A percentile compares a stretch with the other conserved stretches of the same genome.
Conservation (phyloP, 1,140 invertebrate species). For the Conopomorpha cramerella region DNA sequence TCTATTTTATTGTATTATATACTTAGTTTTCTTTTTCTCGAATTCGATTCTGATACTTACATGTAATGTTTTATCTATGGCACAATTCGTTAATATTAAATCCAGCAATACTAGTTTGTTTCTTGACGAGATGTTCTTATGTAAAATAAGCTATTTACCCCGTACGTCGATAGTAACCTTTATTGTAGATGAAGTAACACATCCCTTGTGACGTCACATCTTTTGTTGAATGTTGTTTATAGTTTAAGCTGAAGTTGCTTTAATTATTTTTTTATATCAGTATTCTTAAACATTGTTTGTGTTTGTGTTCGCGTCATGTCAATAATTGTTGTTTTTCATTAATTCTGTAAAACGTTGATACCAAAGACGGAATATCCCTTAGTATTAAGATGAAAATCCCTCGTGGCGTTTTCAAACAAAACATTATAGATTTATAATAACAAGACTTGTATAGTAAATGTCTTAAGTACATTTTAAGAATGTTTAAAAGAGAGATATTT, state of each 20-base stretch:
- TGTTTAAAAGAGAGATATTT: constrained; percentile 38
- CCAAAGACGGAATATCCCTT: constrained; percentile 56
- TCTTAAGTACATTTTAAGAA: constrained; percentile 25
- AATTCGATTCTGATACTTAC: too few relatives aligned
- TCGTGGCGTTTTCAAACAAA: constrained; percentile 40
- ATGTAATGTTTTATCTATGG: too few relatives aligned
- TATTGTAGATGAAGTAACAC: too few relatives aligned
- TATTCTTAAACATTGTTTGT: constrained; percentile 36
- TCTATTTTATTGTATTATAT: too few relatives aligned
- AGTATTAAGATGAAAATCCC: constrained; percentile 24
- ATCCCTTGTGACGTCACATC: too few relatives aligned
- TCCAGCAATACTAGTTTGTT: too few relatives aligned
- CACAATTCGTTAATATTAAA: too few relatives aligned
- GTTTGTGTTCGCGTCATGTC: constrained; percentile 26
- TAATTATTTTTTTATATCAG: too few relatives aligned
- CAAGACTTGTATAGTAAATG: constrained; percentile 53
- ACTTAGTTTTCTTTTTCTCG: too few relatives aligned
- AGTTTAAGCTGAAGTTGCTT: constrained; percentile 44
- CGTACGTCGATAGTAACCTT: too few relatives aligned
- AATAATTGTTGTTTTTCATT: constrained; percentile 31
- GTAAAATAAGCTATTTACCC: too few relatives aligned
- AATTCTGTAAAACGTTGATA: constrained; percentile 52
- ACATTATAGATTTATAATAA: constrained; percentile 42
- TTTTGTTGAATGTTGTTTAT: constrained; percentile 40
- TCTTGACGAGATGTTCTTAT: too few relatives aligned